Base-by-base conservation (phyloP, 2,113 vertebrate species). In the Sinocyclocheilus anshuiensis region DNA sequence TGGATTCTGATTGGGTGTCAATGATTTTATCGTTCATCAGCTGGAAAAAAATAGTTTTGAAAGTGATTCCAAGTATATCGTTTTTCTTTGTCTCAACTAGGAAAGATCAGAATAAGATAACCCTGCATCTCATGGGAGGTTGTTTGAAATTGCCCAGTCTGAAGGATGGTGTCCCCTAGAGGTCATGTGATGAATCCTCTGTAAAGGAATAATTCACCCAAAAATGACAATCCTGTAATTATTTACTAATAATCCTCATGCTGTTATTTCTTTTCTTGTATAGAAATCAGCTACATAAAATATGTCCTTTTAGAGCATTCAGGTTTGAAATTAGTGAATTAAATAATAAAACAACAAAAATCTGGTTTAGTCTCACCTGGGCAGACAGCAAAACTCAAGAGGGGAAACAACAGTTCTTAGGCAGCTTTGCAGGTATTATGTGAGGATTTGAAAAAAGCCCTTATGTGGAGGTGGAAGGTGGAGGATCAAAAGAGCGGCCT, bases 361-460 rank as follows among this genome's bases (percentile, higher is more conserved):
- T 24, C 36, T 36, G 2, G 10, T n/a, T 63, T 63, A 24, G 33
- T 24, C n/a, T 24, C 36, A 3, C 29, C 20, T 20, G 16, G 4
- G 9, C 13, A 18, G 5, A 0, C 55, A n/a, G 33, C 33, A 61
- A 24, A 63, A 63, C 77, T 16, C 10, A 36, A 29, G 22, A 48
- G 45, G 45, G 39, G 79, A 67, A 81, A 65, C 61, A 48, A 26
- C 16, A 81, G 59, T 50, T 29, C 39, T 77, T 65, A 67, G 84
- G 55, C 29, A 42, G 77, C 77, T 80, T 86, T 67, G 42, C 82
- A 71, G 79, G 89, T 74, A 89, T 89, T 90, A 88, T 75, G 80
- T 7, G 74, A 63, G 57, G 77, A 72, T 81, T 79, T 78, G 16
- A 36, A 85, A 84, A 10, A 86, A 72, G 81, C 42, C 55, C 48